These are phyloP conservation scores for Acanthiza pusilla DNA, from an alignment of 2,797 vertebrate genomes.

Conservation along the genomic window DNA sequence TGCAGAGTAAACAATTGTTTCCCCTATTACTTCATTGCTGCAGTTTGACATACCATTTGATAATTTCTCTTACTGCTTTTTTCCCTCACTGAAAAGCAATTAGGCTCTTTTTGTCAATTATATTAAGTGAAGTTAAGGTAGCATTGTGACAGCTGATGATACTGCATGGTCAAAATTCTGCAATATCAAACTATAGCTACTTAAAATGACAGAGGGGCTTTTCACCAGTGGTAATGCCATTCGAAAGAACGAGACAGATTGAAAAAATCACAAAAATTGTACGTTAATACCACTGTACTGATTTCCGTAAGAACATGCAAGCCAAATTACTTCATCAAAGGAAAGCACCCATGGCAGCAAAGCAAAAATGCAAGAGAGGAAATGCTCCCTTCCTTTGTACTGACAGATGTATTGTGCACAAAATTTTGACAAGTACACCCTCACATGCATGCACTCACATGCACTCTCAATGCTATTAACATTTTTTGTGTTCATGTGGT, in stretches of 20 bases:
- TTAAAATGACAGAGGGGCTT: background rate
- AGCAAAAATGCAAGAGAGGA: background rate
- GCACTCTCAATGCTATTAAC: background rate
- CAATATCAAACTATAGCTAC: background rate
- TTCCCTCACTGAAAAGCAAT: background rate
- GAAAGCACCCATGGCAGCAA: background rate
- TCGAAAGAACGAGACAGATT: background rate
- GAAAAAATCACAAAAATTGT: background rate
- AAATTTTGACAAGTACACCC: conserved; percentile 25
- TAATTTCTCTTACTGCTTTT: background rate
- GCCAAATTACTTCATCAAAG: background rate
- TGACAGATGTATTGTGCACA: background rate
- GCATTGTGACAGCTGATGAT: background rate
- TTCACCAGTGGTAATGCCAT: background rate
- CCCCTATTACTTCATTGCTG: background rate
- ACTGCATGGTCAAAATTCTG: background rate
- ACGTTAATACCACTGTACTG: background rate
- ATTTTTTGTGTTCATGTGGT: conserved; percentile 1
- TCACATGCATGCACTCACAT: background rate
- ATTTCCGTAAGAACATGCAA: background rate
- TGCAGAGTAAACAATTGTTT: background rate
- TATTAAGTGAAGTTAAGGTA: background rate
- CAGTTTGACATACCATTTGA: background rate
- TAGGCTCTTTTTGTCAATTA: background rate
- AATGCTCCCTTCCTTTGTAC: background rate